phyloP scores from a whole-genome alignment of 2,113 vertebrate genomes.

The Hemibagrus wyckioides region DNA sequence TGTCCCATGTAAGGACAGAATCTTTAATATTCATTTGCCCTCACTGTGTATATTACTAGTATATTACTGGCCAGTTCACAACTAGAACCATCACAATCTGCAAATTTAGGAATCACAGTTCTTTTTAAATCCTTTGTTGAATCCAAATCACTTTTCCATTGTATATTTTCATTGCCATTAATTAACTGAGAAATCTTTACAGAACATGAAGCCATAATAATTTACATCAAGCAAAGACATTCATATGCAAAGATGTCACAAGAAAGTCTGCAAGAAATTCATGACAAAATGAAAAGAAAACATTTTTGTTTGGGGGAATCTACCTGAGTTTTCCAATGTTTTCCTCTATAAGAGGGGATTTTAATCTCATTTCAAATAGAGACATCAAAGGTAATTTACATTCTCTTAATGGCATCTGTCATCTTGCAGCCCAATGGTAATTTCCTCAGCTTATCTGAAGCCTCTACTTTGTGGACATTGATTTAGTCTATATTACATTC shows the following conservation, averaged over 20 bases:
- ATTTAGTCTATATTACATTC: slow-evolving; percentile 55
- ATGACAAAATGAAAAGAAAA: slow-evolving; percentile 2
- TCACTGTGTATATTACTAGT: neutral
- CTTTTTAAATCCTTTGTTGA: neutral
- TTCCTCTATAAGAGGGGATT: neutral
- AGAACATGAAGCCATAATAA: neutral
- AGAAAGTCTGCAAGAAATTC: neutral
- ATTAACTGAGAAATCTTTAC: neutral
- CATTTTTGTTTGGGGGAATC: slow-evolving; percentile 20
- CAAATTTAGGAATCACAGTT: neutral
- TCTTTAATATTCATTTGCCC: too few species aligned
- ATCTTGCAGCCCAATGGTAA: slow-evolving; percentile 47
- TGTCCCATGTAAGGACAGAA: neutral
- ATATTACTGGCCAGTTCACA: neutral
- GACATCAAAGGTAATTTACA: slow-evolving; percentile 33
- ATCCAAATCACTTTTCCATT: neutral
- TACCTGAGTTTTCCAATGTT: slow-evolving; percentile 10
- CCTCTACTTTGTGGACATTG: slow-evolving; percentile 52
- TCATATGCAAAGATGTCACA: neutral
- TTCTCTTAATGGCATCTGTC: slow-evolving; percentile 46
- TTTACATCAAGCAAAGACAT: slow-evolving; percentile 1
- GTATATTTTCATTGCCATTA: neutral
- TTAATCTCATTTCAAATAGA: slow-evolving; percentile 44
- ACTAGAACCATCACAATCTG: neutral
- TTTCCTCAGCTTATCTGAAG: slow-evolving; percentile 46